These are phyloP conservation scores for Watsonalla cultraria DNA, from an alignment of 2,888 invertebrate genomes.

Conservation along the genomic window DNA sequence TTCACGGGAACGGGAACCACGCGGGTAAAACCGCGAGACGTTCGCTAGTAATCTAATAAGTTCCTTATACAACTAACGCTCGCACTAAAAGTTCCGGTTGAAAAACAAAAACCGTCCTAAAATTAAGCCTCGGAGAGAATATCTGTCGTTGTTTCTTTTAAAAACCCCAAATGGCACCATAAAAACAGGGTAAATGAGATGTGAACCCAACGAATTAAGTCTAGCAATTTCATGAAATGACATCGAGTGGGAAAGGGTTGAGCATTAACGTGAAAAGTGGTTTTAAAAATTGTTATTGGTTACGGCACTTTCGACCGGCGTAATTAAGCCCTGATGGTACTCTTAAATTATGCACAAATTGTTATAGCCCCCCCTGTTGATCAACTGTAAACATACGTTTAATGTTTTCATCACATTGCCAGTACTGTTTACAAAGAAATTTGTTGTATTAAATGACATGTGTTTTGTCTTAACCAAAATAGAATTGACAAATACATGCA, in stretches of 20 bases:
- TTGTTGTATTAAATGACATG: no score
- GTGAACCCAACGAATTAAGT: conserved; percentile 59
- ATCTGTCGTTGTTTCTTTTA: conserved; percentile 6
- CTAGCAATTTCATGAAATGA: conserved; percentile 56
- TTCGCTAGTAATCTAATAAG: not conserved
- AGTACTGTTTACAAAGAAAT: no score
- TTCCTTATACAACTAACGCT: not conserved
- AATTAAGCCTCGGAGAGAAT: conserved; percentile 1
- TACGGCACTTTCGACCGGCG: conserved; percentile 2
- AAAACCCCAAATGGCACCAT: conserved; percentile 35
- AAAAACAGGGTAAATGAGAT: conserved; percentile 62
- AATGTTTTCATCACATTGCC: not conserved
- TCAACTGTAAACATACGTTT: not conserved
- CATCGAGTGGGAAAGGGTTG: conserved; percentile 31
- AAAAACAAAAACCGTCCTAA: conserved; percentile 14
- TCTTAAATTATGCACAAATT: conserved; percentile 19
- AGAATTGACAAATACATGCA: no score
- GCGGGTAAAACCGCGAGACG: no score
- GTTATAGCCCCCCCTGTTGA: not conserved
- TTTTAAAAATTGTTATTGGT: conserved; percentile 16
- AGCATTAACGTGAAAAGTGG: conserved; percentile 14
- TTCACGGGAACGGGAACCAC: no score
- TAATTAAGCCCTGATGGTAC: conserved; percentile 12
- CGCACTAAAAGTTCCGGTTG: not conserved
- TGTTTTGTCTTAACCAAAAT: no score